Base-by-base conservation (phyloP, 2,797 vertebrate genomes). In the Danio tinwini region DNA sequence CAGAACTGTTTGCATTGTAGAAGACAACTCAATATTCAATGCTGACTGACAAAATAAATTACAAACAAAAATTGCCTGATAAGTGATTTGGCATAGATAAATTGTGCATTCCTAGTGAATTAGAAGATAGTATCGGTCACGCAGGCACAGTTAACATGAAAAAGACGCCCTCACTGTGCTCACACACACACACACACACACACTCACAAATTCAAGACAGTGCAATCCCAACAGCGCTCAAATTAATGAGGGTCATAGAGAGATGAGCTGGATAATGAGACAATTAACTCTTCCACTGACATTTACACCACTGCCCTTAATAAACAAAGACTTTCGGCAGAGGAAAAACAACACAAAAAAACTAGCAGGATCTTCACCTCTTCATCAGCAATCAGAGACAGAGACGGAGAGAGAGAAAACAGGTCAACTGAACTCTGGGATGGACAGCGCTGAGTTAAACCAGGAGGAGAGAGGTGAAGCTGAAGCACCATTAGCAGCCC, bases 231-330 rank as follows among this genome's bases (percentile, higher is more conserved):
- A 90, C 81, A 85, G 81, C 75, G 58, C 69, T 82, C 80, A 81
- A 81, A 88, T 89, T 87, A 90, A 90, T 78, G 85, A 91, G 81
- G 77, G 82, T 74, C 78, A 80, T 83, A 84, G 73, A 82, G 82
- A 86, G 76, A 86, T 56, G 21, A 4, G 49, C 64, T 50, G 72
- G 21, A 59, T 87, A 90, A 90, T 86, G 83, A 92, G 85, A 88
- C 83, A 86, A 86, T 89, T 86, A 88, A 86, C 83, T 86, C 77
- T 78, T 86, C 73, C 76, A 82, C 71, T 86, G 77, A 83, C 80
- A 82, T 87, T 87, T 88, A 84, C 63, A 82, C 62, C 52, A 42
- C 69, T 62, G 37, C 80, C 85, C 82, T 85, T 76, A 55, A 86
- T 85, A 83, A 86, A 79, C 82, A 74, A 61, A 81, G 52, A 21